Percentiles rank a stretch among this genome's conserved stretches.
phyloP scores from a whole-genome alignment of 2,113 vertebrate genomes.

The Thymallus thymallus region DNA sequence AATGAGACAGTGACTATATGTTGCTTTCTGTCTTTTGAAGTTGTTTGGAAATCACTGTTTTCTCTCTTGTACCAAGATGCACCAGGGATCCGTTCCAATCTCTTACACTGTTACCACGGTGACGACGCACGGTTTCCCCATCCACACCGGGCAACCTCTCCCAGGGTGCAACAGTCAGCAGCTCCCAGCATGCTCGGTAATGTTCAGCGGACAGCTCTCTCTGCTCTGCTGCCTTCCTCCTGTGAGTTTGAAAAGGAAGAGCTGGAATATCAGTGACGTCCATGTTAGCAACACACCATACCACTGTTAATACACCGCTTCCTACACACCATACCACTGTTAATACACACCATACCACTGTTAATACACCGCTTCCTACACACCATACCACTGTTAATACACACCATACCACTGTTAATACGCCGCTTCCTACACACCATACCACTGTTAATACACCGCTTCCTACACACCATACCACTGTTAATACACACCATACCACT shows the following conservation, averaged over 20 bases:
- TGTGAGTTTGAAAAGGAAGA: constrained; percentile 88
- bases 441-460: background rate
- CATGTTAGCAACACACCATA: constrained; percentile 56
- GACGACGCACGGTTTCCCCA: constrained; percentile 96
- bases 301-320: background rate
- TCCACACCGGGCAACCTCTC: constrained; percentile 95
- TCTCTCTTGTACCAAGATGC: constrained; percentile 78
- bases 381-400: no score
- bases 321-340: constrained; percentile 23
- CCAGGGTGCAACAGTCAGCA: constrained; percentile 97
- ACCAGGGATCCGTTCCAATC: constrained; percentile 96
- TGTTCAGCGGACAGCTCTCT: constrained; percentile 99
- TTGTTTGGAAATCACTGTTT: background rate
- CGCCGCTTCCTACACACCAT: background rate
- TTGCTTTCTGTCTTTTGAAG: no score
- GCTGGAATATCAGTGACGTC: constrained; percentile 76
- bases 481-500: background rate
- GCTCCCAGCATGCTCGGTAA: constrained; percentile 99
- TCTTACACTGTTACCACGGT: constrained; percentile 99
- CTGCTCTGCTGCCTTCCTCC: constrained; percentile 99
- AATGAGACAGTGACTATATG: no score
- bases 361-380: no score
- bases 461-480: no score
- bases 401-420: no score
- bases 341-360: background rate